phyloP scores from a whole-genome alignment of 1,140 invertebrate species.

The Pseudomyrmex flavicornis region DNA sequence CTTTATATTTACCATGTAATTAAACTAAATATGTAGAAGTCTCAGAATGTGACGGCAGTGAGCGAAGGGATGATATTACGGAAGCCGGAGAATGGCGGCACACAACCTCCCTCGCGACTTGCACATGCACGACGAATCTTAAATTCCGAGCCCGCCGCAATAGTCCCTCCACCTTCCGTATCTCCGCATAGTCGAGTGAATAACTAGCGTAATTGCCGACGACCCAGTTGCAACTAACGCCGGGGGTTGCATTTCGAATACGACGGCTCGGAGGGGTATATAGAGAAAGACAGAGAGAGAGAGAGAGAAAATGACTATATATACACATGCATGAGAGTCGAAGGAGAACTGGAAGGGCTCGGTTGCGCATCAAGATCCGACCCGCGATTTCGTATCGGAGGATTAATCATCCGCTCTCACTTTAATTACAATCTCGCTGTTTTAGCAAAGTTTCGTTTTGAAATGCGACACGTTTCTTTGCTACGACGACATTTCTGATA shows the following conservation, averaged over 20 bases:
- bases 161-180: constrained; percentile 4
- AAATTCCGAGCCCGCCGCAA: constrained; percentile 50
- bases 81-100: not conserved
- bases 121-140: constrained; percentile 42
- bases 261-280: not conserved
- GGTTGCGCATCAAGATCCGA: constrained; percentile 45
- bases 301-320: no score
- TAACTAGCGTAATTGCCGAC: constrained; percentile 57
- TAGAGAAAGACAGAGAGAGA: not conserved
- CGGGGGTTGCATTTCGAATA: constrained; percentile 56
- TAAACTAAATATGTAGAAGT: not conserved
- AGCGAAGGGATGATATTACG: not conserved
- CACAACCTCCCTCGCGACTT: constrained; percentile 9
- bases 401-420: constrained; percentile 52
- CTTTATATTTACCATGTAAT: no score
- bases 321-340: no score
- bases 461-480: no score
- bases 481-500: no score
- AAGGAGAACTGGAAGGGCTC: not conserved
- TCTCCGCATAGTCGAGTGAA: constrained; percentile 47
- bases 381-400: constrained; percentile 47
- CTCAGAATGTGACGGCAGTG: not conserved
- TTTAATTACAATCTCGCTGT: constrained; percentile 46
- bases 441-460: not conserved
- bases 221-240: constrained; percentile 49